phyloP scores from a whole-genome alignment of 2,113 vertebrate genomes.

The Erythrolamprus reginae region DNA sequence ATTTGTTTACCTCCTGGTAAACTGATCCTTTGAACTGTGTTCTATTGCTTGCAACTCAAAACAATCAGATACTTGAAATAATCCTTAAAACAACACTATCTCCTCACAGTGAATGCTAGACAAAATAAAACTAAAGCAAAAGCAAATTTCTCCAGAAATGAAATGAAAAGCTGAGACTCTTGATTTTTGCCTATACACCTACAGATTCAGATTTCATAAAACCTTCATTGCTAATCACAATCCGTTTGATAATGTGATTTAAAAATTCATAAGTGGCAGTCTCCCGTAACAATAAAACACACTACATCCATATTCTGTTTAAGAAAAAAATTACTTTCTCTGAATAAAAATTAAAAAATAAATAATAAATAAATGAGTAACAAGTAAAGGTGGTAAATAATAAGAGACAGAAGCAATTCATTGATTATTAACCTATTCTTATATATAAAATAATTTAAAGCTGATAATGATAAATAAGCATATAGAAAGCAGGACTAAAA shows the following conservation, averaged over 20 bases:
- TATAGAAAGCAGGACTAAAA: background rate
- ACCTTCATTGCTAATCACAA: background rate
- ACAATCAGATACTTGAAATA: background rate
- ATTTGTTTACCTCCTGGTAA: conserved; percentile 17
- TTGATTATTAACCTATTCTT: background rate
- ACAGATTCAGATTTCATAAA: background rate
- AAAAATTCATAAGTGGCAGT: background rate
- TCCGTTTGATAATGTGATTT: background rate
- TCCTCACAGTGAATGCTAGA: background rate
- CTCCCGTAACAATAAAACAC: background rate
- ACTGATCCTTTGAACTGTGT: conserved; percentile 5
- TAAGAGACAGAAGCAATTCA: background rate
- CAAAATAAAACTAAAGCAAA: conserved; percentile 2
- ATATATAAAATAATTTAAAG: background rate
- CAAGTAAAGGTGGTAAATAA: background rate
- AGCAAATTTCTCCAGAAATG: background rate
- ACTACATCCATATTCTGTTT: background rate
- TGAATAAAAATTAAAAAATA: background rate
- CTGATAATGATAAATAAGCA: background rate
- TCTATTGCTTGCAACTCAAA: conserved; percentile 4
- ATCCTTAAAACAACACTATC: background rate
- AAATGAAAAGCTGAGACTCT: background rate
- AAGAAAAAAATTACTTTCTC: background rate
- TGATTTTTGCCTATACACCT: background rate
- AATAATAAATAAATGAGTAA: no score